Percentiles rank a stretch among this genome's conserved stretches.
Evolutionary conservation across 2,113 vertebrate genomes (phyloP).

Genomic region (Tetraodon nigroviridis): DNA sequence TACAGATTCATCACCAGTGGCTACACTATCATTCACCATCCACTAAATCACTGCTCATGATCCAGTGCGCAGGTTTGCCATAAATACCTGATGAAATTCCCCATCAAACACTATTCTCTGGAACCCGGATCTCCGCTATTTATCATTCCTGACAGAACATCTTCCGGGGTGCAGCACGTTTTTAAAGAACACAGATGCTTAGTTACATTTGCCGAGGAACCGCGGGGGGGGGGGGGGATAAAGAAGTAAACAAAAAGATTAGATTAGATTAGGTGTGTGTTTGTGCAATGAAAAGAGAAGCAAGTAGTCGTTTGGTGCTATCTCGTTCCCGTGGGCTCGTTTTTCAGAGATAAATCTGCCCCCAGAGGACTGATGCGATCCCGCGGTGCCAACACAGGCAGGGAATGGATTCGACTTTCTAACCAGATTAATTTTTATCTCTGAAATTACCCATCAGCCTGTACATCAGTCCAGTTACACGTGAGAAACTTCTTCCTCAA

Average conservation of each 20-base stretch:
- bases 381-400: constrained; percentile 8
- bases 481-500: neutral
- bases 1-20: constrained; percentile 61
- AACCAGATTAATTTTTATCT: constrained; percentile 16
- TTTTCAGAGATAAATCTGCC: constrained; percentile 22
- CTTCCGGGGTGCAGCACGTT: neutral
- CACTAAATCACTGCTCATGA: constrained; percentile 49
- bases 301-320: constrained; percentile 7
- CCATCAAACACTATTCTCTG: constrained; percentile 23
- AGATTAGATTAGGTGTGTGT: constrained; percentile 8
- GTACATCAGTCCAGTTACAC: neutral
- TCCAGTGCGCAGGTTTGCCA: constrained; percentile 44
- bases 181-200: no score
- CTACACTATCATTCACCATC: constrained; percentile 43
- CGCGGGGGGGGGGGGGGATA: neutral
- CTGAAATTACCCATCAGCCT: constrained; percentile 7
- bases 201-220: neutral
- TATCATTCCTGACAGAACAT: constrained; percentile 22
- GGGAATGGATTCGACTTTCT: neutral
- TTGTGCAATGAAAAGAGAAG: constrained; percentile 13
- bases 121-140: constrained; percentile 21
- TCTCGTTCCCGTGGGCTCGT: constrained; percentile 14
- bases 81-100: constrained; percentile 54
- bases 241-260: constrained; percentile 12
- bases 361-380: constrained; percentile 15